These are phyloP conservation scores for Antheraea pernyi DNA, from an alignment of 1,140 invertebrate genomes.

Conservation along the genomic window DNA sequence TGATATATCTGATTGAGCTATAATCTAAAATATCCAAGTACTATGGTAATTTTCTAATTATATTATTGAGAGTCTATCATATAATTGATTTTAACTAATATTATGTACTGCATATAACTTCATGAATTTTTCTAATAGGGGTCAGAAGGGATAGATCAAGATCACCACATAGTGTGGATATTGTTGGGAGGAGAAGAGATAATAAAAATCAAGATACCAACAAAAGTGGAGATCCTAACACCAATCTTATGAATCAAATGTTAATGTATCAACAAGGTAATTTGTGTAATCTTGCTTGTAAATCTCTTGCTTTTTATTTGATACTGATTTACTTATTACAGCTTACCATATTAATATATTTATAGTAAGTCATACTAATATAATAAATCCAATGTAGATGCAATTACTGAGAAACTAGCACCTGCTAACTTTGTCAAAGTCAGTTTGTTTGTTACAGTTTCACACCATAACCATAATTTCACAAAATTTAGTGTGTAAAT, in stretches of 20 bases:
- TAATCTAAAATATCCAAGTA: no score
- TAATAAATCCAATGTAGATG: no score
- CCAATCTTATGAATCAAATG: constrained; percentile 62
- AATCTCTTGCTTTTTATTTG: not conserved
- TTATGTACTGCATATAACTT: not conserved
- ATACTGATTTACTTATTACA: not conserved
- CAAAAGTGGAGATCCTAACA: constrained; percentile 25
- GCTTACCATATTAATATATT: not conserved
- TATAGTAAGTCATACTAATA: no score
- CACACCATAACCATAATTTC: no score
- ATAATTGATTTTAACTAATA: constrained; percentile 11
- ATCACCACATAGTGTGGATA: constrained; percentile 48
- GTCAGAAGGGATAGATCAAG: constrained; percentile 57
- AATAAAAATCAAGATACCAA: constrained; percentile 36
- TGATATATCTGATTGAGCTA: no score
- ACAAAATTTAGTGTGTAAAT: no score
- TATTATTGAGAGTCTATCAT: not conserved
- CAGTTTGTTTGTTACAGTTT: no score
- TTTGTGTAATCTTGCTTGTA: not conserved
- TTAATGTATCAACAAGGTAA: constrained; percentile 67
- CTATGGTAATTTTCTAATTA: not conserved
- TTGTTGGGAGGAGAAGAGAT: constrained; percentile 42
- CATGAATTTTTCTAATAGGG: constrained; percentile 26
- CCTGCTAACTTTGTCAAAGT: no score
- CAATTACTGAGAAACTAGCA: no score